Conservation (phyloP, 1,140 invertebrate genomes). For the Sipha flava region DNA sequence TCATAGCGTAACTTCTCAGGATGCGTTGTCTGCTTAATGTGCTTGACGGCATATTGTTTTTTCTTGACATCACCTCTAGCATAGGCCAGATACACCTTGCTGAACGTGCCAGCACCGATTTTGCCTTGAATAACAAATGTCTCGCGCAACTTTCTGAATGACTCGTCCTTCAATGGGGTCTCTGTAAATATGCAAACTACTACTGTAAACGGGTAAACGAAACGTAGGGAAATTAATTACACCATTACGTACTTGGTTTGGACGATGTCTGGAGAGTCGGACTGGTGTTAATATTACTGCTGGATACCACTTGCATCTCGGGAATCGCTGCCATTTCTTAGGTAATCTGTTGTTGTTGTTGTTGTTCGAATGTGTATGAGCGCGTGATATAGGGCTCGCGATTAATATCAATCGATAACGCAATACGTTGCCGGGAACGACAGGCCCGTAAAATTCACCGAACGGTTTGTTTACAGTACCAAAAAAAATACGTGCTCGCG, state of each 20-base stretch:
- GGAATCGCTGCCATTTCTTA: neutral
- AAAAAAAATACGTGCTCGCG: neutral
- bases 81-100: slow-evolving; percentile 66
- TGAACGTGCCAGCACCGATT: slow-evolving; percentile 73
- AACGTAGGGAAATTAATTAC: neutral
- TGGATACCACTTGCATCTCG: neutral
- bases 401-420: too few relatives aligned
- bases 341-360: too few relatives aligned
- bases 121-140: slow-evolving; percentile 60
- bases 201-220: neutral
- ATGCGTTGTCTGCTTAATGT: slow-evolving; percentile 72
- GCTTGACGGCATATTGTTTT: slow-evolving; percentile 66
- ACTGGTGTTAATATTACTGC: neutral
- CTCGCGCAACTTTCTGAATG: slow-evolving; percentile 39
- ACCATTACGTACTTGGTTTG: neutral
- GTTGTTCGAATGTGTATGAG: too few relatives aligned
- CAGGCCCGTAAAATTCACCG: neutral
- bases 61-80: slow-evolving; percentile 51
- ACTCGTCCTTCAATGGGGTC: neutral
- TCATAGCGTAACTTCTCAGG: slow-evolving; percentile 67
- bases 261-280: neutral
- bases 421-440: too few relatives aligned
- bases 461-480: neutral
- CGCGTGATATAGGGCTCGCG: neutral
- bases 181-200: neutral